A percentile compares a stretch with the other conserved stretches of the same genome.
Evolutionary conservation across 2,888 invertebrate species (phyloP).

Genomic region (Heterodera filipjevi): DNA sequence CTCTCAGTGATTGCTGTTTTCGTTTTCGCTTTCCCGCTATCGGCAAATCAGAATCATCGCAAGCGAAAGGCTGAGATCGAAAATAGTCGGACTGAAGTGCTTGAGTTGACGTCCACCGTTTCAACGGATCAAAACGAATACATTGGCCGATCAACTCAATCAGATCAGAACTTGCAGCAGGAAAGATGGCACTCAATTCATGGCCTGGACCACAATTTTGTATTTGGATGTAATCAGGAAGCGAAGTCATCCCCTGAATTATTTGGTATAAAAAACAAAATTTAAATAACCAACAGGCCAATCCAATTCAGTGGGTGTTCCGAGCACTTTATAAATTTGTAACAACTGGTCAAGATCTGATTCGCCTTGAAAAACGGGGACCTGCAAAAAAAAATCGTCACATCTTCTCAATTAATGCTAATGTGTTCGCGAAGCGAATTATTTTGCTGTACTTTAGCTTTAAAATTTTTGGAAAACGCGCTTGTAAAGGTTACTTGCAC

Average conservation of each 20-base stretch:
- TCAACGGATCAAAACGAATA: constrained; percentile 56
- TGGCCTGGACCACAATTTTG: constrained; percentile 69
- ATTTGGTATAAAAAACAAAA: too few species aligned
- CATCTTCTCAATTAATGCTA: neutral
- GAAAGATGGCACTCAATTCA: constrained; percentile 83
- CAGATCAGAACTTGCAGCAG: constrained; percentile 89
- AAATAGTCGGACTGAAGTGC: constrained; percentile 57
- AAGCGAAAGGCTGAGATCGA: constrained; percentile 53
- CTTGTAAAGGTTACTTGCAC: too few species aligned
- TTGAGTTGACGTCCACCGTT: constrained; percentile 53
- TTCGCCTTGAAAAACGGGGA: constrained; percentile 93
- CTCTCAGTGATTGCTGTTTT: constrained; percentile 23
- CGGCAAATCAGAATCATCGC: constrained; percentile 61
- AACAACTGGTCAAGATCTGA: constrained; percentile 94
- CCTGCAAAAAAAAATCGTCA: constrained; percentile 64
- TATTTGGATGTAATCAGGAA: constrained; percentile 91
- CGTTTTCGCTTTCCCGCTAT: constrained; percentile 34
- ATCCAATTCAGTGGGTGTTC: constrained; percentile 86
- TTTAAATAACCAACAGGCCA: constrained; percentile 84
- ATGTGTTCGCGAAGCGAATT: too few species aligned
- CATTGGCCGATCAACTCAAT: constrained; percentile 75
- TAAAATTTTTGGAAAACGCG: too few species aligned
- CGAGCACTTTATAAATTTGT: constrained; percentile 90
- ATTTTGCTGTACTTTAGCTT: too few species aligned
- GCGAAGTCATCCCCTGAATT: constrained; percentile 33